Conservation (phyloP, 2,797 vertebrate genomes). For the Synanceia verrucosa region DNA sequence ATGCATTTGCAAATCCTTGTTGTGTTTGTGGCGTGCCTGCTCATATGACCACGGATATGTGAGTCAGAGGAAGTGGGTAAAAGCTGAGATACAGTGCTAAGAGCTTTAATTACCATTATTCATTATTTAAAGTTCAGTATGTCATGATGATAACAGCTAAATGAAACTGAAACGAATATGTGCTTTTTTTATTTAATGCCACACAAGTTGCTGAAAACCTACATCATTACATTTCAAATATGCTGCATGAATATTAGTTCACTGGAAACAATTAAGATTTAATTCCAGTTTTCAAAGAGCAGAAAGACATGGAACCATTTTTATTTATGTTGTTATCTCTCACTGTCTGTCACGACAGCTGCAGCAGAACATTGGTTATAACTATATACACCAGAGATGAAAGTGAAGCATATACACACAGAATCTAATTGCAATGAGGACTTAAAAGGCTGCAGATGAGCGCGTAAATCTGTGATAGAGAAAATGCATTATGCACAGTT, state of each 20-base stretch:
- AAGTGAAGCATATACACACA: conserved; percentile 53
- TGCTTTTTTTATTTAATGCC: background rate
- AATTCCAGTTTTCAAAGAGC: conserved; percentile 12
- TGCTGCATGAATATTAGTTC: conserved; percentile 5
- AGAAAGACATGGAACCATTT: background rate
- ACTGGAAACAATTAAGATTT: conserved; percentile 25
- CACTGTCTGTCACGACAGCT: conserved; percentile 20
- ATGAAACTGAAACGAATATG: conserved; percentile 34
- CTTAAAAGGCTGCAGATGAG: conserved; percentile 67
- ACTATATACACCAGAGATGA: conserved; percentile 32
- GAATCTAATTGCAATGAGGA: conserved; percentile 66
- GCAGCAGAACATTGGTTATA: conserved; percentile 29
- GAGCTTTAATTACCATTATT: conserved; percentile 32
- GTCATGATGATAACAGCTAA: background rate
- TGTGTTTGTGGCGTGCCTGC: background rate
- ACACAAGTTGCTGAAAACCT: background rate
- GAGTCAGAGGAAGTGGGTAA: conserved; percentile 67
- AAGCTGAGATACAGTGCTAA: conserved; percentile 47
- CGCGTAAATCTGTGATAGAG: conserved; percentile 65
- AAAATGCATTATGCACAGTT: conserved; percentile 67
- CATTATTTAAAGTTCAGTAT: conserved; percentile 16
- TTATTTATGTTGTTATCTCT: conserved; percentile 16
- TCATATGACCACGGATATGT: conserved; percentile 31
- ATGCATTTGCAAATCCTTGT: conserved; percentile 6
- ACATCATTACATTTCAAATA: conserved; percentile 4